Evolutionary conservation across 2,888 invertebrate species (phyloP), one percentile per base, ranked within the genome.

Genomic region (Norana najaformis): DNA sequence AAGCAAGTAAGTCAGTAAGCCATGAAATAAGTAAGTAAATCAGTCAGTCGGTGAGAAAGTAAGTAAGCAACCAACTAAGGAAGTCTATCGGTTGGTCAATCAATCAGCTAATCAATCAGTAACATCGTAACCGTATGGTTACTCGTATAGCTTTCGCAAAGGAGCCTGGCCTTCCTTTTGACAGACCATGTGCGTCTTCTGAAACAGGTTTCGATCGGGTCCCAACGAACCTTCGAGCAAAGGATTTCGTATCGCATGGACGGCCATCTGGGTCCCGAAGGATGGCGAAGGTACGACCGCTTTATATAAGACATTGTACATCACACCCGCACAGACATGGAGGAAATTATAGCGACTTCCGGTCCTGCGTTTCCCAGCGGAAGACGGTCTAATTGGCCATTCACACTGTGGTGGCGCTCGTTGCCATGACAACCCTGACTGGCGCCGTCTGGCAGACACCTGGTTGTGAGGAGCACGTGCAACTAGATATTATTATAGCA

Each of bases 241-340:
- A 41, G 90, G 90, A 20, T 90, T 90, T 83, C 89, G 89, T 13
- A 83, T 90, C 36, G 39, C 88, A 4, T 90, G 90, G 90, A 89
- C 90, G 38, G 90, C 90, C 23, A 89, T 90, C 34, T 41, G 89
- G 83, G n/a, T 89, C 30, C 90, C 90, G 23, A 89, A 89, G 47
- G 37, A 89, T 18, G 89, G 41, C 53, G 35, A 35, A 85, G 85
- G 85, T 85, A 37, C 69, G 69, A 53, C 53, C 4, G 53, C 30
- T 6, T 23, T 20, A 2, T 5, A 23, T 23, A 47, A 20, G 23
- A 47, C 20, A 69, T 13, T n/a, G 69, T 69, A n/a, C n/a, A 69
- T 69, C 69, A 69, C 53, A 5, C 30, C 4, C 4, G 30, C 23
- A 53, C 69, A 69, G 69, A n/a, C 69, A 16, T 69, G 20, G 16